phyloP scores from a whole-genome alignment of 2,797 vertebrate genomes.

The Cottoperca gobio region DNA sequence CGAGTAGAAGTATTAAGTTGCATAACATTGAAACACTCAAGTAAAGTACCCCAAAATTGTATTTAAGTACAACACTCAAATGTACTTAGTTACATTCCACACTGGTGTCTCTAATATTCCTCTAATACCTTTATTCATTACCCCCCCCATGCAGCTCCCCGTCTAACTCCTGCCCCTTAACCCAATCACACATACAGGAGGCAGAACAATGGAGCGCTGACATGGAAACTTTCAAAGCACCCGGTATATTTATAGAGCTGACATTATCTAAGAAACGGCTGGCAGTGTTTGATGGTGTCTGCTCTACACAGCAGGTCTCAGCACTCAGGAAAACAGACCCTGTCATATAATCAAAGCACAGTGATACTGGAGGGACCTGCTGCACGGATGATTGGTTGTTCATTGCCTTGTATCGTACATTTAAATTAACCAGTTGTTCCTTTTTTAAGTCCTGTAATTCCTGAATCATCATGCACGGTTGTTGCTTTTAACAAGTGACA shows the following conservation, averaged over 20 bases:
- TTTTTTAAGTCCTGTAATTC: background rate
- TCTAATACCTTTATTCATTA: background rate
- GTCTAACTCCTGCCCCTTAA: background rate
- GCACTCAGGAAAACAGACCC: slow-evolving; percentile 52
- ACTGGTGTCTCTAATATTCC: background rate
- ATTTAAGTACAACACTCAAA: background rate
- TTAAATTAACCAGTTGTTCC: too few species aligned
- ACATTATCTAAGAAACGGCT: slow-evolving; percentile 75
- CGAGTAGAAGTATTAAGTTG: background rate
- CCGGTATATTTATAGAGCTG: slow-evolving; percentile 81
- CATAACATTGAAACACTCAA: background rate
- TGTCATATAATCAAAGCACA: slow-evolving; percentile 36
- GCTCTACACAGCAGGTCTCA: slow-evolving; percentile 39
- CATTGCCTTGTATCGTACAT: too few species aligned
- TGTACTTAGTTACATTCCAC: background rate
- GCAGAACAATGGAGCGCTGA: slow-evolving; percentile 65
- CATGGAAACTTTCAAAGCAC: slow-evolving; percentile 79
- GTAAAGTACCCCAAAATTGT: background rate
- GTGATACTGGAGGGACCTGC: slow-evolving; percentile 16
- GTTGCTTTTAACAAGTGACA: too few species aligned
- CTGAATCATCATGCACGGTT: background rate
- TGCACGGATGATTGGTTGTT: background rate
- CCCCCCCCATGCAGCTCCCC: background rate
- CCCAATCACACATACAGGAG: background rate
- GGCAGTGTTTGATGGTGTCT: slow-evolving; percentile 45